Base-by-base conservation (phyloP, 2,888 invertebrate species). In the Lithophane ornitopus region DNA sequence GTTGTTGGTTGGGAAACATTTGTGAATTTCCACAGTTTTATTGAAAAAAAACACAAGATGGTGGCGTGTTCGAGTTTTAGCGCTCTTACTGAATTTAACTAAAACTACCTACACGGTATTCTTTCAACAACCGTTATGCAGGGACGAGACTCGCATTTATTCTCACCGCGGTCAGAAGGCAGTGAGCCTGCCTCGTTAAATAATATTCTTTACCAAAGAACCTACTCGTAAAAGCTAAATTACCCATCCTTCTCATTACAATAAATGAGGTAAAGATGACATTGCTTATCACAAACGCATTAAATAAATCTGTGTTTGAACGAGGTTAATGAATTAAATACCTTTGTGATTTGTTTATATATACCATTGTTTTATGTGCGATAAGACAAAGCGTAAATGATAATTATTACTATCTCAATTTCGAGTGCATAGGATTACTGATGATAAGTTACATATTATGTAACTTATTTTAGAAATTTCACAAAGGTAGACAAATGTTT, bases 341-440 rank as follows among this genome's bases (percentile, higher is more conserved):
- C 26, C 41, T 74, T 54, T 80, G n/a, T n/a, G 8, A 46, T 41
- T 74, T 56, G 41, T 61, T 59, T 66, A 67, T 28, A 62, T 34
- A 34, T 34, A 34, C 28, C 19, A 67, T 80, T 82, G 52, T 77
- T 56, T 56, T 49, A 56, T 44, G 11, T 41, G 44, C 44, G 62
- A 63, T 83, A 70, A 78, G 59, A 28, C 41, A 41, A 67, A 58
- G 16, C 19, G 14, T 69, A 52, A 52, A 71, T 72, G 3, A 63
- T 73, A 66, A 66, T 54, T 28, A 61, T 65, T 62, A 61, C 26
- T 74, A 70, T 83, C 78, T 78, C 28, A 56, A 65, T 54, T 49
- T 69, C 11, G 19, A 61, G 41, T 34, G 41, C 69, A 66, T 66
- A 34, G 3, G 14, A 65, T 80, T 73, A 49, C 49, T 68, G 54